Evolutionary conservation across 1,140 invertebrate genomes (phyloP).

Genomic region (Leptoteleia sp.): DNA sequence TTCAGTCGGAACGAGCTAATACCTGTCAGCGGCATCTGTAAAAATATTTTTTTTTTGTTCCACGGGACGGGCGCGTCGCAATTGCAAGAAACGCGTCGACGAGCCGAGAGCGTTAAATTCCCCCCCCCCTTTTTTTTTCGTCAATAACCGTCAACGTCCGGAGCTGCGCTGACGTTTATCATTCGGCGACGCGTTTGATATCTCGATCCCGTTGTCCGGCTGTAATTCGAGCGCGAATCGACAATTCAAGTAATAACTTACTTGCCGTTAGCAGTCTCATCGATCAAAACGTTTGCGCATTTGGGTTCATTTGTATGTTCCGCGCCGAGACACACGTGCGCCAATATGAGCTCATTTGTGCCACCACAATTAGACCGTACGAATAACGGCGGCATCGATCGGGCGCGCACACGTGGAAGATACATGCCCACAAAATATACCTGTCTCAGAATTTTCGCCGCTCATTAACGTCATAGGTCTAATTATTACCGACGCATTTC

Average conservation of each 20-base stretch:
- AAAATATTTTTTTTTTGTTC: constrained; percentile 33
- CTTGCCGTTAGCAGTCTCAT: constrained; percentile 29
- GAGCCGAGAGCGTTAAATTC: neutral
- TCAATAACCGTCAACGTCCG: constrained; percentile 2
- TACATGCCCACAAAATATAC: constrained; percentile 10
- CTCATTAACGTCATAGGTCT: constrained; percentile 15
- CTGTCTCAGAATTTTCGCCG: constrained; percentile 19
- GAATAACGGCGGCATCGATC: constrained; percentile 51
- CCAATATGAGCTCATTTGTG: constrained; percentile 50
- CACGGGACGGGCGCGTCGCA: constrained; percentile 1
- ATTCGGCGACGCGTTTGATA: constrained; percentile 14
- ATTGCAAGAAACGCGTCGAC: constrained; percentile 1
- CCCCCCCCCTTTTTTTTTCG: no score
- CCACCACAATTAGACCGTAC: constrained; percentile 51
- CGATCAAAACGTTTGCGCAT: constrained; percentile 43
- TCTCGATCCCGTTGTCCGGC: constrained; percentile 12
- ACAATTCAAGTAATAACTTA: constrained; percentile 29
- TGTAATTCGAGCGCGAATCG: constrained; percentile 7
- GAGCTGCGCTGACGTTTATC: constrained; percentile 5
- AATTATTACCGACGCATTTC: constrained; percentile 10
- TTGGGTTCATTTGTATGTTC: constrained; percentile 33
- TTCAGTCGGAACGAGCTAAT: constrained; percentile 13
- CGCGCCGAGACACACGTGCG: constrained; percentile 16
- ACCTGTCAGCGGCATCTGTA: constrained; percentile 16
- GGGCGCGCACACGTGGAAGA: constrained; percentile 12